phyloP scores from a whole-genome alignment of 1,140 invertebrate genomes.

The Lasioglossum albipes region DNA sequence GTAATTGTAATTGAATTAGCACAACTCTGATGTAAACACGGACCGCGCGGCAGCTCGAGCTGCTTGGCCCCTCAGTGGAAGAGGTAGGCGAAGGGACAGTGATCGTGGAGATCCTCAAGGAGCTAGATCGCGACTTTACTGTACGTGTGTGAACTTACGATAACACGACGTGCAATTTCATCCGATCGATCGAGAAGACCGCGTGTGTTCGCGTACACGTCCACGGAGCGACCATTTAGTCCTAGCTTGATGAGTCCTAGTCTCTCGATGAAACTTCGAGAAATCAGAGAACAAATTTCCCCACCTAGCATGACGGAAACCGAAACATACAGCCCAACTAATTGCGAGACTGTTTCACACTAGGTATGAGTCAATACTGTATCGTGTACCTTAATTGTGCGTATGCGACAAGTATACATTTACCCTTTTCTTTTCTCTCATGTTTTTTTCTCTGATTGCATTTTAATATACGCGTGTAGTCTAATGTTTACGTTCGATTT shows the following conservation, averaged over 20 bases:
- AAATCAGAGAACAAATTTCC: neutral
- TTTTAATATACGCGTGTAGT: constrained; percentile 4
- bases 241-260: neutral
- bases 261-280: constrained; percentile 9
- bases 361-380: neutral
- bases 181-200: neutral
- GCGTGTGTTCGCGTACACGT: neutral
- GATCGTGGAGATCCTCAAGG: too few relatives aligned
- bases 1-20: too few relatives aligned
- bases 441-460: neutral
- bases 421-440: neutral
- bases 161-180: neutral
- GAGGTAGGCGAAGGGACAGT: too few relatives aligned
- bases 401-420: neutral
- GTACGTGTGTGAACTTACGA: neutral
- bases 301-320: constrained; percentile 14
- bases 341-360: neutral
- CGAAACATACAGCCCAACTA: neutral
- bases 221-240: neutral
- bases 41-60: too few relatives aligned
- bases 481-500: constrained; percentile 36
- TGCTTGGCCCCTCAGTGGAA: too few relatives aligned
- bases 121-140: too few relatives aligned
- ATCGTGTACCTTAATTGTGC: neutral
- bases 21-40: too few relatives aligned